Percentiles rank a stretch among this genome's conserved stretches.
Evolutionary conservation across 2,113 vertebrate genomes (phyloP).

Genomic region (Cnemophilus loriae): DNA sequence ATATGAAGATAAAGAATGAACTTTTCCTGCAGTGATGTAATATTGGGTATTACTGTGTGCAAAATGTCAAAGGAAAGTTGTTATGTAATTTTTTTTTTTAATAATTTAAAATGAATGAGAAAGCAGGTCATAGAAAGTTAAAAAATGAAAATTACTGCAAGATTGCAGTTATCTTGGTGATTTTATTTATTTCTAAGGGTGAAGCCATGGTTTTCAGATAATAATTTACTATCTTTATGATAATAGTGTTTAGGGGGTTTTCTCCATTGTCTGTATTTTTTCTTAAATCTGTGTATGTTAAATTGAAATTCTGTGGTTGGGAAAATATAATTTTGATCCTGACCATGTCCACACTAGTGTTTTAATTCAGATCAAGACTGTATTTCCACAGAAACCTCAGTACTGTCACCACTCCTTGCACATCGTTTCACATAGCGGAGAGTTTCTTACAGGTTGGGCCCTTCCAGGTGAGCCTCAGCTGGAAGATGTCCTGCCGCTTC

Average conservation of each 20-base stretch:
- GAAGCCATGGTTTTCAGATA: neutral
- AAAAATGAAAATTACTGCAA: neutral
- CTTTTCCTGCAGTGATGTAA: neutral
- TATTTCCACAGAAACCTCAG: neutral
- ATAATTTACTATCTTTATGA: neutral
- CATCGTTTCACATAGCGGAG: neutral
- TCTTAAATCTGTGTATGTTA: neutral
- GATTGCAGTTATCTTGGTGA: neutral
- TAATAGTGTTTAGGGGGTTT: accelerated
- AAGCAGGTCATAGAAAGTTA: neutral
- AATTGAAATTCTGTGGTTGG: neutral
- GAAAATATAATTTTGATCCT: neutral
- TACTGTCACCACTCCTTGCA: neutral
- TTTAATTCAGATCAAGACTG: neutral
- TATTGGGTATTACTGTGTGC: neutral
- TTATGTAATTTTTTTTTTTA: neutral
- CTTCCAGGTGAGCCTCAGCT: neutral
- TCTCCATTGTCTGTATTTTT: neutral
- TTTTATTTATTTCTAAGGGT: neutral
- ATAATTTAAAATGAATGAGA: neutral
- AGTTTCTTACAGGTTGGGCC: neutral
- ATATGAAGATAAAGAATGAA: neutral
- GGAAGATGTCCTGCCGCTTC: neutral
- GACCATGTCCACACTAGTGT: neutral
- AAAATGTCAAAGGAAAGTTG: neutral